These are phyloP conservation scores for Coccyzus lansbergi DNA, from an alignment of 2,797 vertebrate species.

Conservation along the genomic window DNA sequence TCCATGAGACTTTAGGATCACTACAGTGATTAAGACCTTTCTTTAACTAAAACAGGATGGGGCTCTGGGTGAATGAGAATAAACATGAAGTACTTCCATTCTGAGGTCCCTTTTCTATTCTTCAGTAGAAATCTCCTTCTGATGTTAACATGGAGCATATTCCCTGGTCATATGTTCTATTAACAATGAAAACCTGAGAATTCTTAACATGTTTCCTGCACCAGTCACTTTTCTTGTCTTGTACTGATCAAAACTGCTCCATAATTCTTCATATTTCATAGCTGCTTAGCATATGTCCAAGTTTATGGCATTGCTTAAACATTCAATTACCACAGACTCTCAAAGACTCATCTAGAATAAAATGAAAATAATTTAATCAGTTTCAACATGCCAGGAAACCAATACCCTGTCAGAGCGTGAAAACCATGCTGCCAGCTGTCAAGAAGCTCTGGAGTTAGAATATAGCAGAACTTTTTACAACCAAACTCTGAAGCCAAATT, in stretches of 20 bases:
- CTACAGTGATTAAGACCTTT: too few species aligned
- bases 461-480: constrained; percentile 15
- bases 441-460: not conserved
- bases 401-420: not conserved
- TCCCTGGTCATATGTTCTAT: not conserved
- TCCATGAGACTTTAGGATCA: not conserved
- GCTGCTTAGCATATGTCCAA: not conserved
- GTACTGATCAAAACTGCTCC: not conserved
- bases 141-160: not conserved
- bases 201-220: not conserved
- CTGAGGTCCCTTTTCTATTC: not conserved
- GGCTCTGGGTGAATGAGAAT: not conserved
- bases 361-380: constrained; percentile 5
- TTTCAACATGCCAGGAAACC: not conserved
- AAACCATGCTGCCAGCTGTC: constrained; percentile 17
- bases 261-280: not conserved
- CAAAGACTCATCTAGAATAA: not conserved
- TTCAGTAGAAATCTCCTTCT: not conserved
- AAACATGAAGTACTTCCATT: not conserved
- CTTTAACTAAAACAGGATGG: not conserved
- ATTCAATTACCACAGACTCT: not conserved
- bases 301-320: not conserved
- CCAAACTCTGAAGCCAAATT: not conserved
- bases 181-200: not conserved
- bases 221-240: not conserved